Percentiles rank a stretch among this genome's conserved stretches.
These are phyloP conservation scores for Bungarus multicinctus DNA, from an alignment of 2,113 vertebrate species.

Conservation along the genomic window DNA sequence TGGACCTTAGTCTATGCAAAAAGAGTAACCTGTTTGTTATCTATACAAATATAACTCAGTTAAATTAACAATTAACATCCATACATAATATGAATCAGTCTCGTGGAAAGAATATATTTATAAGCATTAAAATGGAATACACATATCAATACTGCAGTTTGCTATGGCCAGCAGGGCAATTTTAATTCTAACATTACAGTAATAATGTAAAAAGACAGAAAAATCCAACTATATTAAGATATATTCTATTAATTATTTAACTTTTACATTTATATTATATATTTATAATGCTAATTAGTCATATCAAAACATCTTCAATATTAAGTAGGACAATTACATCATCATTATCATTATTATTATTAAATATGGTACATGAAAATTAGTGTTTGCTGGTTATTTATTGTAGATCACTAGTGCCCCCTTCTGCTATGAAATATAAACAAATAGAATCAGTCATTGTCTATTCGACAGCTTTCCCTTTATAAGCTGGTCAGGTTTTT, in stretches of 20 bases:
- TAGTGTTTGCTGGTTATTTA: slow-evolving; percentile 41
- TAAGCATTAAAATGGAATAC: slow-evolving; percentile 39
- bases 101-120: slow-evolving; percentile 13
- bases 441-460: slow-evolving; percentile 42
- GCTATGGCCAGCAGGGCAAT: slow-evolving; percentile 23
- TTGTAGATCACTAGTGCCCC: slow-evolving; percentile 72
- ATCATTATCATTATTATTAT: slow-evolving; percentile 53
- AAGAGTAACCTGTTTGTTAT: not conserved
- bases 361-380: slow-evolving; percentile 67
- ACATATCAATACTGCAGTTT: not conserved
- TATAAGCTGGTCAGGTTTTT: slow-evolving; percentile 40
- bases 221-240: slow-evolving; percentile 56
- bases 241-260: slow-evolving; percentile 67
- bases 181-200: slow-evolving; percentile 35
- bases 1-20: not conserved
- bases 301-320: slow-evolving; percentile 56
- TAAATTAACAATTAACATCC: not conserved
- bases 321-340: slow-evolving; percentile 63
- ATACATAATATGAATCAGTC: slow-evolving; percentile 13
- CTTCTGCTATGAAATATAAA: slow-evolving; percentile 62
- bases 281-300: slow-evolving; percentile 68
- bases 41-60: slow-evolving; percentile 7
- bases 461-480: slow-evolving; percentile 25
- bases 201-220: slow-evolving; percentile 41
- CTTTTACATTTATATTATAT: slow-evolving; percentile 61